Evolutionary conservation across 2,113 vertebrate species (phyloP).

Genomic region (Lutjanus erythropterus): DNA sequence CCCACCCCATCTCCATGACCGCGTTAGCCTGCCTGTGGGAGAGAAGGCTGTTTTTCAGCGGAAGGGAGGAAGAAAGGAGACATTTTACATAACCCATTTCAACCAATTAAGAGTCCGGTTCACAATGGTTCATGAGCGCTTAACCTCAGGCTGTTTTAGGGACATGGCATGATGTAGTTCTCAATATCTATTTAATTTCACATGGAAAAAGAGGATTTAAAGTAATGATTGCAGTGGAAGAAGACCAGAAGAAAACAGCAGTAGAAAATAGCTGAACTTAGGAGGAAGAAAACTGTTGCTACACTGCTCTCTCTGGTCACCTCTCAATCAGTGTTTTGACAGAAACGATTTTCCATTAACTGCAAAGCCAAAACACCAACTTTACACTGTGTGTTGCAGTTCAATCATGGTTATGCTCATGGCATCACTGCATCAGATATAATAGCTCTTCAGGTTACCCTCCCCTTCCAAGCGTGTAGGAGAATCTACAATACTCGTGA

Average conservation of each 20-base stretch:
- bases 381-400: background rate
- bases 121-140: background rate
- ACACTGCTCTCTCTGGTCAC: background rate
- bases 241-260: background rate
- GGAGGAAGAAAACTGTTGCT: background rate
- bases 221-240: background rate
- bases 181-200: background rate
- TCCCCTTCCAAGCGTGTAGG: too few relatives aligned
- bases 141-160: background rate
- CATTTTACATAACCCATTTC: conserved; percentile 28
- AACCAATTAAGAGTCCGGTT: background rate
- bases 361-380: background rate
- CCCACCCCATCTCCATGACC: conserved; percentile 37
- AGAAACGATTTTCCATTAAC: background rate
- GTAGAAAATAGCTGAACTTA: background rate
- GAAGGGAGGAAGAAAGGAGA: background rate
- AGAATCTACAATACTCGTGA: too few relatives aligned
- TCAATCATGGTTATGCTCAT: background rate
- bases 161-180: background rate
- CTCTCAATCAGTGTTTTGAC: background rate
- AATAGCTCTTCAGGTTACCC: background rate
- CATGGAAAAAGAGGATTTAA: background rate
- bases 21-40: conserved; percentile 25
- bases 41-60: conserved; percentile 12
- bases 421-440: background rate